These are phyloP conservation scores for Pongo abelii DNA, from an alignment of 2,113 vertebrate genomes.

Conservation along the genomic window DNA sequence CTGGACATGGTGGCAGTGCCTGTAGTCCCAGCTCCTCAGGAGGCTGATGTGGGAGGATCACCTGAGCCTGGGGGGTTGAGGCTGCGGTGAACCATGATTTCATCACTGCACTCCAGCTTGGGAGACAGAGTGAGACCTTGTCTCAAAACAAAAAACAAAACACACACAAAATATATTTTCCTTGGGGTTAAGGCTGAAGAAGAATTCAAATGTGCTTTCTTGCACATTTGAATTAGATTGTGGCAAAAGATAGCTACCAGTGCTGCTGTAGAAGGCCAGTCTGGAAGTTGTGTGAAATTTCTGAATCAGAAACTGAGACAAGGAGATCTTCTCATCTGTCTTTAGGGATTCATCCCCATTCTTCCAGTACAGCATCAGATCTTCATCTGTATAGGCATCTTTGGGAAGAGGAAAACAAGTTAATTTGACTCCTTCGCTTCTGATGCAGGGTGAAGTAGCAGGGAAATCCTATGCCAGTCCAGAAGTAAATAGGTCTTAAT, in stretches of 20 bases:
- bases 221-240: background rate
- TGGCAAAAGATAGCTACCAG: slow-evolving; percentile 84
- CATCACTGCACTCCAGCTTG: no score
- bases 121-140: no score
- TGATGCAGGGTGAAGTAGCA: background rate
- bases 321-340: slow-evolving; percentile 94
- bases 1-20: no score
- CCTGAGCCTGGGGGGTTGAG: no score
- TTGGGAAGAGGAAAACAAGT: slow-evolving; percentile 42
- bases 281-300: slow-evolving; percentile 96
- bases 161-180: background rate
- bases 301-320: slow-evolving; percentile 98
- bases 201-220: background rate
- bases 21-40: no score
- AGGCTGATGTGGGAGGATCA: no score
- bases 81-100: no score
- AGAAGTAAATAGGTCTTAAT: background rate
- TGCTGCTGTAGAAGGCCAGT: slow-evolving; percentile 98
- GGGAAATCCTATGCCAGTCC: background rate
- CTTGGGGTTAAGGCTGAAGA: background rate
- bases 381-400: slow-evolving; percentile 98
- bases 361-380: slow-evolving; percentile 98
- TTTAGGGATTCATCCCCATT: slow-evolving; percentile 95
- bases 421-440: background rate
- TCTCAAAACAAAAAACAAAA: no score